phyloP scores from a whole-genome alignment of 2,797 vertebrate genomes.

The Todus mexicanus region DNA sequence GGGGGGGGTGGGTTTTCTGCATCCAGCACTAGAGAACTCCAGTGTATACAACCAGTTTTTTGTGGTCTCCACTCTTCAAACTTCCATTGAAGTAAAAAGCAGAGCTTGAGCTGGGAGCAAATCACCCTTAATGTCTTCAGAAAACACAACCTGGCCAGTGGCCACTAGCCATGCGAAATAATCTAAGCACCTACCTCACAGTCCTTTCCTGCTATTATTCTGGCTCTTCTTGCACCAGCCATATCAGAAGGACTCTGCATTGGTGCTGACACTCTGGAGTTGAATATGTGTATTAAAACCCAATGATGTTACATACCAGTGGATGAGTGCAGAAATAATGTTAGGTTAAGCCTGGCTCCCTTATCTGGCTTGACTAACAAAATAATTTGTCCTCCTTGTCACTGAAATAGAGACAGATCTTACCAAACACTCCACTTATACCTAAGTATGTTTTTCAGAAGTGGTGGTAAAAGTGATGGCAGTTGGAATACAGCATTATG shows the following conservation, averaged over 20 bases:
- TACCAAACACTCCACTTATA: background rate
- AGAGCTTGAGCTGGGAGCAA: background rate
- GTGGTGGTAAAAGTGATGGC: background rate
- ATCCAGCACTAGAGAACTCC: background rate
- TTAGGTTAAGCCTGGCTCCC: background rate
- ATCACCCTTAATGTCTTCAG: background rate
- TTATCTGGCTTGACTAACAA: background rate
- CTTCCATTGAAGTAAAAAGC: background rate
- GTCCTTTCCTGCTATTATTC: background rate
- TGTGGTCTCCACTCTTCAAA: background rate
- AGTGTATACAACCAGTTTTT: background rate
- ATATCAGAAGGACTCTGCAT: background rate
- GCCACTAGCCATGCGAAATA: background rate
- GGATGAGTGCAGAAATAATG: background rate
- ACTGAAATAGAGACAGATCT: background rate
- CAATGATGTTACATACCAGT: rapidly evolving
- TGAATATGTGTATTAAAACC: background rate
- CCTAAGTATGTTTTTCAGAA: background rate
- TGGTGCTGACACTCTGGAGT: background rate
- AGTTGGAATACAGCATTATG: background rate
- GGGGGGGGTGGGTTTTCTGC: background rate
- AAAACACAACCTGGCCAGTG: background rate
- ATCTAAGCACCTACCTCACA: background rate
- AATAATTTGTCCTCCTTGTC: background rate
- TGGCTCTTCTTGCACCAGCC: background rate